Base-by-base conservation (phyloP, 2,113 vertebrate genomes). In the human region DNA sequence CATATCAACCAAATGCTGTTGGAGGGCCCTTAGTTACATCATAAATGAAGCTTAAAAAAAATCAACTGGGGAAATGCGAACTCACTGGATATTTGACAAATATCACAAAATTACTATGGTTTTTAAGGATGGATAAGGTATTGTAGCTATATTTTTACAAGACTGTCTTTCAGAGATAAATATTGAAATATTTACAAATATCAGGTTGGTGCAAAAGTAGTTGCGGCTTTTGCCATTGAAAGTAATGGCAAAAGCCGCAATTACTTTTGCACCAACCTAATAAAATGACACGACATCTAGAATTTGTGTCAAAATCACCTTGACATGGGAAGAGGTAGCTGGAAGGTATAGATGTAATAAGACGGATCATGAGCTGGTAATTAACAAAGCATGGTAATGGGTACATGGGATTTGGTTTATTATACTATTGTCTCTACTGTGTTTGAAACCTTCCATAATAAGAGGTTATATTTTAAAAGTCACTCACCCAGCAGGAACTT, bases 371-470 rank as follows among this genome's bases (percentile, higher is more conserved):
- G 50, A 83, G 22, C 43, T 85, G 17, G 23, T 76, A 90, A 89
- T 61, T 94, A 93, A 90, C 16, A 45, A 93, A 73, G 30, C 23
- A 88, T 80, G n/a, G 32, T 87, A 87, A 66, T 35, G 10, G n/a
- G n/a, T 73, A 66, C 50, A 72, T 30, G 40, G 5, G 5, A 13
- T 89, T 83, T 45, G 18, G 50, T 72, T 89, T 91, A 76, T 85
- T 89, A 55, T 13, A 27, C 66, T 86, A 59, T 22, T 89, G 23
- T 78, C 22, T 94, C 23, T 23, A 92, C 52, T n/a, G 18, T 59
- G 59, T 57, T 84, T 90, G 50, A 95, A 94, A 91, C 23, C 80
- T 93, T 61, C 93, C 38, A 85, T 52, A 91, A 94, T 55, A 96
- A 95, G 93, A 80, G 81, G 8, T 38, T 23, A 75, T 55, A 55